Percentiles rank a stretch among this genome's conserved stretches.
Conservation (phyloP, 2,888 invertebrate species). For the Prostheceraeus crozeri region DNA sequence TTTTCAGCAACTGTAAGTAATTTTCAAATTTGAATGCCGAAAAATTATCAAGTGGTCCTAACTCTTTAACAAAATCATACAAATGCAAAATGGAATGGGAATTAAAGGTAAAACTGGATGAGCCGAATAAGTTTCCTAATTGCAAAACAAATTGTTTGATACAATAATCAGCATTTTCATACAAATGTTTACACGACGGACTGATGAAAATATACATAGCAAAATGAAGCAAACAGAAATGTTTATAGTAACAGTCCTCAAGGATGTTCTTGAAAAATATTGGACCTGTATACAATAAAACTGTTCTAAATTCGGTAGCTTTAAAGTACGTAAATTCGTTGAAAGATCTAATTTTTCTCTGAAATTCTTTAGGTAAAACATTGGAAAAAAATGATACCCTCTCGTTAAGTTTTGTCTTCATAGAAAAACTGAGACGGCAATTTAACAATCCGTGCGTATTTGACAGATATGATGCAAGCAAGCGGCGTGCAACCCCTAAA, state of each 20-base stretch:
- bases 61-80: constrained; percentile 38
- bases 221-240: constrained; percentile 7
- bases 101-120: constrained; percentile 38
- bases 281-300: constrained; percentile 10
- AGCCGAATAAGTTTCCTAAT: constrained; percentile 36
- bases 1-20: constrained; percentile 38
- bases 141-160: constrained; percentile 39
- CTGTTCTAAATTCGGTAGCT: constrained; percentile 1
- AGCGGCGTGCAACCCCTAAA: constrained; percentile 7
- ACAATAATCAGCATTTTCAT: constrained; percentile 39
- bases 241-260: background rate
- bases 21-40: constrained; percentile 41
- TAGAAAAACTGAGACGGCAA: background rate
- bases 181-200: constrained; percentile 14
- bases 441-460: background rate
- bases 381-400: background rate
- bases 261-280: background rate
- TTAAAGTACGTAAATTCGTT: background rate
- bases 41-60: constrained; percentile 37
- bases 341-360: background rate
- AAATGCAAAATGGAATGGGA: constrained; percentile 39
- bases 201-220: constrained; percentile 1
- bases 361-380: background rate
- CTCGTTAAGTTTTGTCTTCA: background rate
- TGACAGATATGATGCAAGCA: background rate